Evolutionary conservation across 2,113 vertebrate genomes (phyloP), one percentile per base, ranked within the genome.

Genomic region (Corythoichthys intestinalis): DNA sequence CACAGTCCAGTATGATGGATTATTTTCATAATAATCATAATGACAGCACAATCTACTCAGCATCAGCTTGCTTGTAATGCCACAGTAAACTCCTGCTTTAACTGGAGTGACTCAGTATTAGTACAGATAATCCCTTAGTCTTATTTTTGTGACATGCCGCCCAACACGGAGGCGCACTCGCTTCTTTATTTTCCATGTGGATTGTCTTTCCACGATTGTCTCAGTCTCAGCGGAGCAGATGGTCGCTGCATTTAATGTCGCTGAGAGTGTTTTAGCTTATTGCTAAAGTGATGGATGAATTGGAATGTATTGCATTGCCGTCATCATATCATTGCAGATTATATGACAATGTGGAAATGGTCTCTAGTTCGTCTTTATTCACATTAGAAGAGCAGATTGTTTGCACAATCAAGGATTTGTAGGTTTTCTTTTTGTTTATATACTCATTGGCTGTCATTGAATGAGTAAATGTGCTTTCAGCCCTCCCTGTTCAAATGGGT

Each of bases 31-130:
- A 81, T 84, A 76, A 84, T 80, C 65, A 77, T 77, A 77, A 82
- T 79, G 76, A 83, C 66, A 35, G 54, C 60, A 37, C 74, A 83
- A 70, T 83, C 77, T 76, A 82, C 67, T 85, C 79, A 62, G 66
- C 79, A 78, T 88, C 83, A 82, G 81, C 85, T 85, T 79, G 79
- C 68, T 70, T 35, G 66, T 89, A 89, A 88, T 85, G 81, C 79
- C 70, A 73, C 71, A 41, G 70, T 78, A 86, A 86, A 88, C 72
- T 79, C 76, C 47, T 9, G 37, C 76, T 86, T 81, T 82, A 85
- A 75, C 82, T 78, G 70, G 63, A 86, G 65, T 72, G 81, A 90
- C 68, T 82, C 70, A 71, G 77, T 82, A 74, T 78, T 85, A 86
- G 85, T 78, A 78, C 72, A 73, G 73, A 81, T 86, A 87, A 90